A percentile compares a stretch with the other conserved stretches of the same genome.
Conservation (phyloP, 2,888 invertebrate genomes). For the Dolomedes plantarius region DNA sequence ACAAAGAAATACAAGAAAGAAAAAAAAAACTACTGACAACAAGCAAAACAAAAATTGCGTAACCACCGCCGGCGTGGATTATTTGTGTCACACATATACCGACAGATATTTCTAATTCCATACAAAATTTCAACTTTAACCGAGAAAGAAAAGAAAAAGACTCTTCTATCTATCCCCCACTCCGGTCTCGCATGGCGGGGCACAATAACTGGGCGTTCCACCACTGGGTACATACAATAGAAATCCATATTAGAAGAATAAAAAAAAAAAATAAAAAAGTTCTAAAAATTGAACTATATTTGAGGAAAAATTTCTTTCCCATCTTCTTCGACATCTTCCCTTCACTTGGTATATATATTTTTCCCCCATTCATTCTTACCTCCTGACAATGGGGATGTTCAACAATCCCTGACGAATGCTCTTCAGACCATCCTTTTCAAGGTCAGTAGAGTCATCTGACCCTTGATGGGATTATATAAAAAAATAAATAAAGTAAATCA, state of each 20-base stretch:
- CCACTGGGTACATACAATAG: background rate
- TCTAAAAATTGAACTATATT: conserved; percentile 6
- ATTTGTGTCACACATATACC: background rate
- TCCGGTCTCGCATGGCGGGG: background rate
- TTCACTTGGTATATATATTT: no score
- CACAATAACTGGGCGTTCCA: conserved; percentile 9
- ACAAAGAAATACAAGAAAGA: background rate
- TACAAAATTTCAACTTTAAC: background rate
- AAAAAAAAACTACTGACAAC: no score
- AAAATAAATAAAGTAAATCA: background rate
- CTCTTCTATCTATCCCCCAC: background rate
- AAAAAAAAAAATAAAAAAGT: background rate
- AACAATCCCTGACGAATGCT: conserved; percentile 2
- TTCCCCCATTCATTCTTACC: no score
- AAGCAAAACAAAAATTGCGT: background rate
- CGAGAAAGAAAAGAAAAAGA: background rate
- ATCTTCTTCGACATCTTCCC: background rate
- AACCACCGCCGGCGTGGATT: background rate
- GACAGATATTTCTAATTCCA: background rate
- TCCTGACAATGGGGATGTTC: background rate
- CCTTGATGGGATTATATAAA: background rate
- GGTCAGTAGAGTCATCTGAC: conserved; percentile 12
- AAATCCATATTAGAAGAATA: background rate
- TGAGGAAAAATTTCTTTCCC: background rate
- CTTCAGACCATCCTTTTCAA: conserved; percentile 8